These are phyloP conservation scores for Amaurobius ferox DNA, from an alignment of 2,888 invertebrate species.

Conservation along the genomic window DNA sequence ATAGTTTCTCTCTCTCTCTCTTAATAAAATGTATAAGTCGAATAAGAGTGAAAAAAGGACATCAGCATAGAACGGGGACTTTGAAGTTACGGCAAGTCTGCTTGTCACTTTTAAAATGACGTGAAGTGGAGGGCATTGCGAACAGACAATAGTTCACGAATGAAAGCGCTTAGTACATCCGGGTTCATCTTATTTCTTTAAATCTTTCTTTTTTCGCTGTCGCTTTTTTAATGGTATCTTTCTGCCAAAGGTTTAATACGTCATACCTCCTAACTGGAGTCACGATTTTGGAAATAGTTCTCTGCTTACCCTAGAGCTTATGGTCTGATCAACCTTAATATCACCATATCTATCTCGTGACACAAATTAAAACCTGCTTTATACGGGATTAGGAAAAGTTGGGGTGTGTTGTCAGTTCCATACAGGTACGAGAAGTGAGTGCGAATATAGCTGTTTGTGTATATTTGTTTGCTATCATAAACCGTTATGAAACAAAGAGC, in stretches of 20 bases:
- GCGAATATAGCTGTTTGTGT: too few relatives aligned
- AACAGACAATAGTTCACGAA: constrained; percentile 18
- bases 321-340: too few relatives aligned
- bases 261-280: neutral
- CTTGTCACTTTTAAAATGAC: constrained; percentile 16
- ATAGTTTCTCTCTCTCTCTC: too few relatives aligned
- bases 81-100: constrained; percentile 13
- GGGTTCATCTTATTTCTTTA: constrained; percentile 13
- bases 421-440: too few relatives aligned
- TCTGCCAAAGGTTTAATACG: neutral
- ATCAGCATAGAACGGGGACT: neutral
- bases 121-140: constrained; percentile 2
- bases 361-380: too few relatives aligned
- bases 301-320: neutral
- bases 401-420: too few relatives aligned
- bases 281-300: neutral
- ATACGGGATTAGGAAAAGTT: too few relatives aligned
- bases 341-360: too few relatives aligned
- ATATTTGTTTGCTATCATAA: too few relatives aligned
- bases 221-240: neutral
- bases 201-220: neutral
- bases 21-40: neutral
- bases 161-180: constrained; percentile 20
- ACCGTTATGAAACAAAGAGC: too few relatives aligned
- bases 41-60: neutral